Evolutionary conservation across 1,140 invertebrate genomes (phyloP).

Genomic region (Calycopis cecrops): DNA sequence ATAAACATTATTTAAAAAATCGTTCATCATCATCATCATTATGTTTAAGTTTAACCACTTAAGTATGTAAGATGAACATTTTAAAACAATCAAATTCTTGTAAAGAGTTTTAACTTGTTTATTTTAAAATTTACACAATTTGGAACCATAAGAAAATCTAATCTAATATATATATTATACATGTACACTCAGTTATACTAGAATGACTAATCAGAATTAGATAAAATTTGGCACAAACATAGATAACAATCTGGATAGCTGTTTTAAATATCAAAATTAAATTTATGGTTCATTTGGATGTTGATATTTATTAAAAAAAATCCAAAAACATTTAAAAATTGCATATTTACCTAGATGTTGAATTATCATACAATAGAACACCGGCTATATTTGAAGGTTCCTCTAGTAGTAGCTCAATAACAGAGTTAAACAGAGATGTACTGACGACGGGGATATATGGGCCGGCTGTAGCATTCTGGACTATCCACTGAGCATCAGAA

Average conservation of each 20-base stretch:
- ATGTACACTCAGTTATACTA: too few species aligned
- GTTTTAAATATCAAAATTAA: too few species aligned
- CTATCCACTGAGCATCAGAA: slow-evolving; percentile 83
- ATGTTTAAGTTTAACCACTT: too few species aligned
- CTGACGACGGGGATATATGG: slow-evolving; percentile 83
- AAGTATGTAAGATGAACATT: too few species aligned
- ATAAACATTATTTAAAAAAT: slow-evolving; percentile 13
- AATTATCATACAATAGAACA: slow-evolving; percentile 73
- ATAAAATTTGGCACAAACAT: background rate
- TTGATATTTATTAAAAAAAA: background rate
- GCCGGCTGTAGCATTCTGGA: slow-evolving; percentile 80
- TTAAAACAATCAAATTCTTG: too few species aligned
- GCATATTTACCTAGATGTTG: slow-evolving; percentile 55
- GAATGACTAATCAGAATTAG: too few species aligned
- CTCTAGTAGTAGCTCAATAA: slow-evolving; percentile 66
- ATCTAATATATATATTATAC: too few species aligned
- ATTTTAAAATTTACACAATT: too few species aligned
- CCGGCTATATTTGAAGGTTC: slow-evolving; percentile 74
- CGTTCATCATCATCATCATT: too few species aligned
- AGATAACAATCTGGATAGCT: slow-evolving; percentile 12
- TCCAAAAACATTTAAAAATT: background rate
- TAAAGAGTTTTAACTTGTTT: too few species aligned
- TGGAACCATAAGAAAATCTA: too few species aligned
- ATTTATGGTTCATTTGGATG: too few species aligned
- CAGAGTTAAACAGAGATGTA: slow-evolving; percentile 77